Percentiles rank a stretch among this genome's conserved stretches.
Evolutionary conservation across 1,140 invertebrate genomes (phyloP).

Genomic region (Aphelenchoides fujianensis): DNA sequence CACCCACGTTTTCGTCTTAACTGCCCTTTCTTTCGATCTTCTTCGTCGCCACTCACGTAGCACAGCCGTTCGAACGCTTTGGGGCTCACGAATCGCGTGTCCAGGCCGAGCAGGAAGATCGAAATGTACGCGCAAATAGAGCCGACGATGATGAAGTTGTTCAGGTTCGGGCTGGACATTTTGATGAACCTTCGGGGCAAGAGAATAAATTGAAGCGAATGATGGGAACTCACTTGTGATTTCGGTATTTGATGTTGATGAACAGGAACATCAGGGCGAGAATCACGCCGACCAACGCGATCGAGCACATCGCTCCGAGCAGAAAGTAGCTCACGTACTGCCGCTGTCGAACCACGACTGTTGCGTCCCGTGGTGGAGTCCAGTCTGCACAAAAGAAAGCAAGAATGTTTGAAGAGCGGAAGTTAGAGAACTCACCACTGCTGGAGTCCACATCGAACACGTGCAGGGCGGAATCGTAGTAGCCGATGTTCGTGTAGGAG

Average conservation of each 20-base stretch:
- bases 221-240: conserved; percentile 75
- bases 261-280: conserved; percentile 87
- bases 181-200: conserved; percentile 82
- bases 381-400: conserved; percentile 48
- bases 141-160: conserved; percentile 96
- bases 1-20: conserved; percentile 78
- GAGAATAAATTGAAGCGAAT: not conserved
- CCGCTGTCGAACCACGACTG: conserved; percentile 44
- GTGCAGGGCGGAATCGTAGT: conserved; percentile 49
- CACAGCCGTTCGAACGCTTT: conserved; percentile 54
- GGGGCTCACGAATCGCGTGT: conserved; percentile 79
- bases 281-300: conserved; percentile 83
- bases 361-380: conserved; percentile 52
- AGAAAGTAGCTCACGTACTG: conserved; percentile 80
- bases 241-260: conserved; percentile 90
- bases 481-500: conserved; percentile 45
- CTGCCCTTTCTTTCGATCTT: too few species aligned
- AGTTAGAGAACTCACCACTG: not conserved
- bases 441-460: conserved; percentile 10
- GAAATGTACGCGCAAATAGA: conserved; percentile 94
- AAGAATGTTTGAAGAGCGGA: not conserved
- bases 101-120: conserved; percentile 89
- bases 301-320: conserved; percentile 77
- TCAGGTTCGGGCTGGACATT: conserved; percentile 97
- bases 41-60: conserved; percentile 61